Percentiles rank a stretch among this genome's conserved stretches.
phyloP scores from a whole-genome alignment of 2,888 invertebrate species.

The Andrena hattorfiana region DNA sequence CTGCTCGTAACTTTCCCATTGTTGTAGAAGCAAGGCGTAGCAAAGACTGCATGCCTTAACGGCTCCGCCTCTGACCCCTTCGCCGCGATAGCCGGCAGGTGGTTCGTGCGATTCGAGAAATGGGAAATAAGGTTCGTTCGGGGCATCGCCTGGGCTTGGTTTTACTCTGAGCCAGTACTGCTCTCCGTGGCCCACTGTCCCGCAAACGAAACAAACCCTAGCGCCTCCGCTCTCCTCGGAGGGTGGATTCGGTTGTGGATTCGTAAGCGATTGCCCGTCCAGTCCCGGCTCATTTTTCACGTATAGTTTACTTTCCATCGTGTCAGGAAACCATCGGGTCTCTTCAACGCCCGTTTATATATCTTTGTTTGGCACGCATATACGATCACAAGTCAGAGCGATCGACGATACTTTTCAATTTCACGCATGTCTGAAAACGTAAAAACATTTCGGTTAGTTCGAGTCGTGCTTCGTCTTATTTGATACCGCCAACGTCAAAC shows the following conservation, averaged over 20 bases:
- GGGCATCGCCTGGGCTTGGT: constrained; percentile 89
- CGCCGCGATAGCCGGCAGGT: constrained; percentile 90
- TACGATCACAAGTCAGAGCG: constrained; percentile 69
- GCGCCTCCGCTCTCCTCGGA: constrained; percentile 74
- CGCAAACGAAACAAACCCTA: constrained; percentile 90
- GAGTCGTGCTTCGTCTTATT: neutral
- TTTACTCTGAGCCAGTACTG: constrained; percentile 88
- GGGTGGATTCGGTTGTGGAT: constrained; percentile 72
- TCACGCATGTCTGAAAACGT: constrained; percentile 71
- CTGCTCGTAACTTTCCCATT: constrained; percentile 96
- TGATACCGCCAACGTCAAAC: too few relatives aligned
- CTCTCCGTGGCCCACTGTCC: constrained; percentile 89
- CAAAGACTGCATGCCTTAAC: constrained; percentile 94
- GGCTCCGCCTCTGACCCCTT: constrained; percentile 82
- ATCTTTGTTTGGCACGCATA: constrained; percentile 71
- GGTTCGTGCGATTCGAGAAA: constrained; percentile 96
- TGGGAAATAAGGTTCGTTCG: constrained; percentile 94
- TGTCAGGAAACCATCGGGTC: constrained; percentile 83
- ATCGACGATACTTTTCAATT: constrained; percentile 54
- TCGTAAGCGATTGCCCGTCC: constrained; percentile 81
- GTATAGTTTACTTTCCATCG: constrained; percentile 88
- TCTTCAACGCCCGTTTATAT: constrained; percentile 71
- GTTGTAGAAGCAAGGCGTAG: constrained; percentile 93
- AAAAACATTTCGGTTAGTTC: constrained; percentile 7
- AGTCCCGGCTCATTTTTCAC: constrained; percentile 90